Base-by-base conservation (phyloP, 1,140 invertebrate genomes). In the Cydia fagiglandana region DNA sequence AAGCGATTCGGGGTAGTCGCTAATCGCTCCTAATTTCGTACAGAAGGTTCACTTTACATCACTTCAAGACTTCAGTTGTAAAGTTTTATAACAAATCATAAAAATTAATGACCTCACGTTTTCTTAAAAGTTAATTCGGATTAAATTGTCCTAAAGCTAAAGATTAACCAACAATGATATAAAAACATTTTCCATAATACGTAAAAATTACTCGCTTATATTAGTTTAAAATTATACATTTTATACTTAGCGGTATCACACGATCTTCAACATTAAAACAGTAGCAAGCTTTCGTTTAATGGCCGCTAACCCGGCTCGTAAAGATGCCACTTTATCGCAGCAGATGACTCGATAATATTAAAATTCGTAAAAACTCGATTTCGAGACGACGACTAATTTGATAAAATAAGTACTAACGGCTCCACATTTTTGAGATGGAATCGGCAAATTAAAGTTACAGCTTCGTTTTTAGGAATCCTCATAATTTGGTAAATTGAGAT, bases 281-380 rank as follows among this genome's bases (percentile, higher is more conserved):
- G 77, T 78, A 78, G 77, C 78, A 45, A 75, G 74, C 75, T 73
- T 79, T 75, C 20, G 53, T 79, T 77, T 78, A 74, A 78, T 76
- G 70, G 68, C 28, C 30, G 34, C 47, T 56, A 76, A 56, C 53
- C 56, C 20, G 13, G 68, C 56, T 53, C 75, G 53, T 79, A 79
- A 79, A 79, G 76, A 74, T 77, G 64, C 66, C 75, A 73, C 56
- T 79, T 79, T 79, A 79, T 79, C 64, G 64, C 76, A 30, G 70
- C 66, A 17, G 66, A 70, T 70, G 30, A 38, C 66, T 70, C 66
- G 66, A 70, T 70, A 70, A 70, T 38, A 70, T 70, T 70, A 34
- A 70, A 70, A 70, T 70, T 70, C 66, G 34, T 38, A 66, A 34
- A 38, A 70, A 70, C 66, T 17, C 66, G 66, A 70, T 70, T 41